Evolutionary conservation across 2,888 invertebrate genomes (phyloP).

Genomic region (Epinotia ramella): DNA sequence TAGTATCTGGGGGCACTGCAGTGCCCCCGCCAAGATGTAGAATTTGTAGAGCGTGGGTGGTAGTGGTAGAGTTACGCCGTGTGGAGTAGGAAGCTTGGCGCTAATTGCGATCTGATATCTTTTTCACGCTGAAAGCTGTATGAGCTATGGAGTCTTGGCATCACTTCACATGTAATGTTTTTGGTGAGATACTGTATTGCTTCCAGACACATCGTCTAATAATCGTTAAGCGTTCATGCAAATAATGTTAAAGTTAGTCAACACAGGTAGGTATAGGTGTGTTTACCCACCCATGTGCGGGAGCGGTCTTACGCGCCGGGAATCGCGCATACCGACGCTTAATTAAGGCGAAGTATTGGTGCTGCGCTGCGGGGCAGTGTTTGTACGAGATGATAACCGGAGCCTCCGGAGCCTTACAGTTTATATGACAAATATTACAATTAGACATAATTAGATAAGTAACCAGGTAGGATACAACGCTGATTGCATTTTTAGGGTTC

Average conservation of each 20-base stretch:
- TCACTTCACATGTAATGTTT: no score
- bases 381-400: no score
- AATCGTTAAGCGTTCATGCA: not conserved
- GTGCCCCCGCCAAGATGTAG: no score
- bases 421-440: constrained; percentile 9
- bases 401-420: not conserved
- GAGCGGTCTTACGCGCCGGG: not conserved
- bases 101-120: no score
- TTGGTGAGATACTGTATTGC: not conserved
- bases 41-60: no score
- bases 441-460: not conserved
- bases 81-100: no score
- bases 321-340: constrained; percentile 5
- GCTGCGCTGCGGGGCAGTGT: constrained; percentile 1
- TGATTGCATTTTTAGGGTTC: not conserved
- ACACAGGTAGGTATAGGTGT: not conserved
- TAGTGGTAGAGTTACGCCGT: no score
- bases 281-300: no score
- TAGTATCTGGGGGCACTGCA: no score
- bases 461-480: no score
- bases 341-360: not conserved
- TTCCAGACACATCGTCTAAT: not conserved
- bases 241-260: not conserved
- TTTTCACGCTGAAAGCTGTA: no score
- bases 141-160: no score